These are phyloP conservation scores for Bimastos eiseni DNA, from an alignment of 2,888 invertebrate species.

Conservation along the genomic window DNA sequence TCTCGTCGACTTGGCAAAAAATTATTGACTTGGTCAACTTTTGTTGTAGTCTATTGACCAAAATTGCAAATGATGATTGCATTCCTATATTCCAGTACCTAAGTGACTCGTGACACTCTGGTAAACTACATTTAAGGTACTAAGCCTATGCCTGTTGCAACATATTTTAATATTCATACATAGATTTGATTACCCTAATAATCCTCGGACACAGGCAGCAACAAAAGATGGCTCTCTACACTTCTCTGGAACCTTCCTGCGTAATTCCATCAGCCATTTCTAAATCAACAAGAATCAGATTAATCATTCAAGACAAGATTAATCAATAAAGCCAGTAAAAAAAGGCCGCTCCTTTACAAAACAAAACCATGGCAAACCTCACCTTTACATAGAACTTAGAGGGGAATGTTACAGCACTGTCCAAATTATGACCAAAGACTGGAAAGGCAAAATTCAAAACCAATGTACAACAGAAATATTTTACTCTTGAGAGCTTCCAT, in stretches of 20 bases:
- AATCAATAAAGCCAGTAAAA: background rate
- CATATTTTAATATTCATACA: background rate
- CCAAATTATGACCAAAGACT: no score
- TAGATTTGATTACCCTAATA: background rate
- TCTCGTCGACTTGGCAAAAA: no score
- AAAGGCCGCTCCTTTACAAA: background rate
- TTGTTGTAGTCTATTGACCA: no score
- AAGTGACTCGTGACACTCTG: no score
- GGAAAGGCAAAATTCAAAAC: background rate
- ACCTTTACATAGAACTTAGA: background rate
- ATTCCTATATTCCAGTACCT: no score
- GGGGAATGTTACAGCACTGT: no score
- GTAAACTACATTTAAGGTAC: no score
- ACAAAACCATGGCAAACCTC: background rate
- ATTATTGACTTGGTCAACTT: no score
- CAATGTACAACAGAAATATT: no score
- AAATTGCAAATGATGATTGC: no score
- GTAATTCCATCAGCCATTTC: slow-evolving; percentile 21
- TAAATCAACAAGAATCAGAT: background rate
- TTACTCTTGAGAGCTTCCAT: background rate
- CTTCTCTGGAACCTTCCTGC: slow-evolving; percentile 17
- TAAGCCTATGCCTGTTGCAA: no score
- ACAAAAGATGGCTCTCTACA: slow-evolving; percentile 9
- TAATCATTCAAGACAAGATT: background rate
- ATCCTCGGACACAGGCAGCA: slow-evolving; percentile 46